Percentiles rank a stretch among this genome's conserved stretches.
Evolutionary conservation across 2,113 vertebrate genomes (phyloP).

Genomic region (Scomber japonicus): DNA sequence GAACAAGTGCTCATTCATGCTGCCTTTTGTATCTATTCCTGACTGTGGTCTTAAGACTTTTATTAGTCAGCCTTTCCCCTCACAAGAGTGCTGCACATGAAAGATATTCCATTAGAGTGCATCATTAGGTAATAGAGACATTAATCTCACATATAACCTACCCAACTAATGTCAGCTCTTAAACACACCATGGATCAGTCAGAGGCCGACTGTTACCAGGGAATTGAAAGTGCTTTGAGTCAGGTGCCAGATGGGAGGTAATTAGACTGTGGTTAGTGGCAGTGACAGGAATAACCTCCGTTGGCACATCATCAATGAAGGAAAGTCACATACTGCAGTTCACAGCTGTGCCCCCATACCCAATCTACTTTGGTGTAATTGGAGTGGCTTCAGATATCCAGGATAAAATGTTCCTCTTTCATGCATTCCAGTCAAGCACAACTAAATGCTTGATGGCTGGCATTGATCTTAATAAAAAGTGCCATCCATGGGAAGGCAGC

Average conservation of each 20-base stretch:
- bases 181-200: conserved; percentile 38
- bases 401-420: conserved; percentile 29
- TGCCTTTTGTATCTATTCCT: conserved; percentile 7
- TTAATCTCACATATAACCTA: conserved; percentile 54
- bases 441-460: conserved; percentile 15
- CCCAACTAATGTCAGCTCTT: conserved; percentile 38
- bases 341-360: conserved; percentile 2
- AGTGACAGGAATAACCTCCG: conserved; percentile 24
- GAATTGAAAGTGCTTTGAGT: conserved; percentile 30
- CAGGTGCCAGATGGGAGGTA: conserved; percentile 45
- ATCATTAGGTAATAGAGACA: conserved; percentile 36
- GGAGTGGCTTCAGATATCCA: conserved; percentile 29
- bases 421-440: conserved; percentile 47
- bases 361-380: conserved; percentile 7
- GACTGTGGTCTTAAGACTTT: conserved; percentile 18
- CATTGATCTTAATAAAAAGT: conserved; percentile 23
- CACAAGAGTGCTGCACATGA: conserved; percentile 1
- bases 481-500: conserved; percentile 17
- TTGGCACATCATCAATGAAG: conserved; percentile 57
- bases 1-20: conserved; percentile 30
- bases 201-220: conserved; percentile 26
- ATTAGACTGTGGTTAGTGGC: conserved; percentile 51
- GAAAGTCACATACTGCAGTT: conserved; percentile 7
- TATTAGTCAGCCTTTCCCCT: conserved; percentile 14
- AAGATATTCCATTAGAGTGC: conserved; percentile 33